Base-by-base conservation (phyloP, 2,113 vertebrate species). In the Benitochromis conjunctus region DNA sequence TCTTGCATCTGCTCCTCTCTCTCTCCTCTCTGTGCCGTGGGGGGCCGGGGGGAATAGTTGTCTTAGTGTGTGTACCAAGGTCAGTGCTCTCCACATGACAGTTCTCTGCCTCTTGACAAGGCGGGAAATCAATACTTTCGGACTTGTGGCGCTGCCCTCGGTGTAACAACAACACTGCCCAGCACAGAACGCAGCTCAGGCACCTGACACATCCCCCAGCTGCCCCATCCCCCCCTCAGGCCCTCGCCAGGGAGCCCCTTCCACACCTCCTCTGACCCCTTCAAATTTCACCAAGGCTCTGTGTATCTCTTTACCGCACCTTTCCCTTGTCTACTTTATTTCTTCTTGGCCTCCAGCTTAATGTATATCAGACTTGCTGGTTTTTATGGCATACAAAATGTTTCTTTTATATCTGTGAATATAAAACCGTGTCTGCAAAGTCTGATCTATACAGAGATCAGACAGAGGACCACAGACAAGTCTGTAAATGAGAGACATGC, bases 61-160 rank as follows among this genome's bases (percentile, higher is more conserved):
- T 98, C 97, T 97, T 94, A 92, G 94, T 81, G 92, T 93, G 96
- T 96, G 96, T 96, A 97, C 97, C 97, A 97, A 98, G 98, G 98
- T 98, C 98, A 97, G 97, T 95, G 96, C 96, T 97, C 97, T 97
- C 97, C 92, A 96, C 97, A 97, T 99, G 98, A 98, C 98, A 98
- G 97, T 97, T 98, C 98, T 93, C 97, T 98, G 97, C 97, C 97
- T 98, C 97, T 94, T 96, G 97, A 98, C 98, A 98, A 98, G 97
- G 95, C 97, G 97, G 97, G 98, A 98, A 96, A 99, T 99, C 98
- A 98, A 99, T 99, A 99, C 97, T 98, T 98, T 98, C 96, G 98
- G 98, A 99, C 97, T 95, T 97, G 97, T 97, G 97, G 98, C 97
- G 97, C 96, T 98, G 97, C 98, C 97, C 97, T 98, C 96, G 94